phyloP scores from a whole-genome alignment of 2,113 vertebrate species.

The Proterorhinus semilunaris region DNA sequence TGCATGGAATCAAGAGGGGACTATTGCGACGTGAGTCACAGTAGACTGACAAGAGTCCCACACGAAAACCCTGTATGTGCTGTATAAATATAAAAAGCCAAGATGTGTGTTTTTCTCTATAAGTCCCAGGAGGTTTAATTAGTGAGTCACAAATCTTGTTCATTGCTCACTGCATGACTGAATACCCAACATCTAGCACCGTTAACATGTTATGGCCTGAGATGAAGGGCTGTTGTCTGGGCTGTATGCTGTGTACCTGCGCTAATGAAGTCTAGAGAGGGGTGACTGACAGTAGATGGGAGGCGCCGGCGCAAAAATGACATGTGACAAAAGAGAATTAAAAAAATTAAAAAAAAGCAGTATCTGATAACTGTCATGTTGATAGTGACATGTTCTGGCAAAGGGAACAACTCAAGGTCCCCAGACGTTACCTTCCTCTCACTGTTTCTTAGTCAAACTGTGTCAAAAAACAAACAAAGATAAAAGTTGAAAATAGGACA shows the following conservation, averaged over 20 bases:
- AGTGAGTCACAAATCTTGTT: conserved; percentile 23
- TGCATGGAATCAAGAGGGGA: not conserved
- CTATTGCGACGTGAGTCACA: conserved; percentile 12
- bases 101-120: not conserved
- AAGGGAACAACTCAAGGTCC: no score
- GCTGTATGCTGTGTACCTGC: conserved; percentile 21
- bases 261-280: conserved; percentile 34
- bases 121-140: conserved; percentile 51
- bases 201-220: not conserved
- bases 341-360: no score
- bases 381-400: no score
- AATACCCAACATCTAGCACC: conserved; percentile 7
- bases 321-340: conserved; percentile 30
- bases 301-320: conserved; percentile 30
- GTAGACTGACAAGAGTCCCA: not conserved
- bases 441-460: no score
- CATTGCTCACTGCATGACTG: conserved; percentile 15
- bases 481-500: no score
- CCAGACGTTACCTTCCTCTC: no score
- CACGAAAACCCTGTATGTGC: not conserved
- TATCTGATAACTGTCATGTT: no score
- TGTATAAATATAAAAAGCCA: not conserved
- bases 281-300: conserved; percentile 44
- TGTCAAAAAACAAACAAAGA: no score
- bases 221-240: not conserved